phyloP scores from a whole-genome alignment of 1,140 invertebrate genomes.

The Platorchestia sp. region DNA sequence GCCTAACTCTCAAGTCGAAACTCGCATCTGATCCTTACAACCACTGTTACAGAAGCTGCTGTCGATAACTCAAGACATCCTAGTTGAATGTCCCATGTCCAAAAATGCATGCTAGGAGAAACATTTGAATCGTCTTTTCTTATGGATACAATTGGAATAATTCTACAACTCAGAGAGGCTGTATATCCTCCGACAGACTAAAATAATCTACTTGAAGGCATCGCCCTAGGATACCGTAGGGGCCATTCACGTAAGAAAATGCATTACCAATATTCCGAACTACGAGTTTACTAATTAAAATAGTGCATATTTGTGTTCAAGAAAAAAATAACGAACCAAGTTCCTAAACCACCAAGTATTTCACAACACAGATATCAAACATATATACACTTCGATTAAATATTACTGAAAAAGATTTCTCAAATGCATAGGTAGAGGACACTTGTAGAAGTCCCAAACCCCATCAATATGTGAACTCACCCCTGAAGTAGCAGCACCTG shows the following conservation, averaged over 20 bases:
- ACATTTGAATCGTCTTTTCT: too few relatives aligned
- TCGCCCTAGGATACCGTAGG: not conserved
- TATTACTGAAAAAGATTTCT: not conserved
- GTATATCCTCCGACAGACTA: not conserved
- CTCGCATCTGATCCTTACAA: not conserved
- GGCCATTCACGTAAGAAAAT: not conserved
- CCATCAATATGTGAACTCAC: not conserved
- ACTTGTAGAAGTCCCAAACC: not conserved
- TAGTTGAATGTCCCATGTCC: too few relatives aligned
- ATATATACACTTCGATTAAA: too few relatives aligned
- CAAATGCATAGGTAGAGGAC: not conserved
- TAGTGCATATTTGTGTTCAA: not conserved
- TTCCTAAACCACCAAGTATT: not conserved
- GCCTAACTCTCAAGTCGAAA: not conserved
- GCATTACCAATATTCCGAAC: too few relatives aligned
- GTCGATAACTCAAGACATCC: too few relatives aligned
- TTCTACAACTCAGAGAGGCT: not conserved
- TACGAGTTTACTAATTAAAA: too few relatives aligned
- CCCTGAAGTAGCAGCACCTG: not conserved
- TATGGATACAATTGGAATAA: too few relatives aligned
- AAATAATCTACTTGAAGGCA: not conserved
- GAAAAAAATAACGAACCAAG: not conserved
- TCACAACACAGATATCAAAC: too few relatives aligned
- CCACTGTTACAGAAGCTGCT: not conserved
- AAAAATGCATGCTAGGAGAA: too few relatives aligned